Percentiles rank a stretch among this genome's conserved stretches.
Conservation (phyloP, 2,888 invertebrate species). For the Dynastes maya region DNA sequence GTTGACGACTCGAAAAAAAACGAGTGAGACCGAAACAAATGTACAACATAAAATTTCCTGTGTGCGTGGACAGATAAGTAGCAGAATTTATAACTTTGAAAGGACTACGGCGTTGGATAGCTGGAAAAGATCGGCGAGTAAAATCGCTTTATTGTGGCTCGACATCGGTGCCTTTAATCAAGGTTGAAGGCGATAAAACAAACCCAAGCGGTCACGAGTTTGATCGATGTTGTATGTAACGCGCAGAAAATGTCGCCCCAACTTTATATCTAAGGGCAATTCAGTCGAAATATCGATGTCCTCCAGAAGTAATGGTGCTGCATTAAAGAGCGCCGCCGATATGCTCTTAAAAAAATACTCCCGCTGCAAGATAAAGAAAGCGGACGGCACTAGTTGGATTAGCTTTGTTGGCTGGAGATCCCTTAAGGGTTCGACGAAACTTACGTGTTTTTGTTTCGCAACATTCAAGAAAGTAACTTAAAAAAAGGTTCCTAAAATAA, state of each 20-base stretch:
- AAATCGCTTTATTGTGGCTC: slow-evolving; percentile 23
- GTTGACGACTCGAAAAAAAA: too few relatives aligned
- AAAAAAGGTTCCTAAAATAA: too few relatives aligned
- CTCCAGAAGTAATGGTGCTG: not conserved
- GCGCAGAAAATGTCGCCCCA: not conserved
- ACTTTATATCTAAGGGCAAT: not conserved
- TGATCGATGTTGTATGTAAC: slow-evolving; percentile 24
- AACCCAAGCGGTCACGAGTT: slow-evolving; percentile 21
- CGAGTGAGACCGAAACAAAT: too few relatives aligned
- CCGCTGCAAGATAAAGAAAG: too few relatives aligned
- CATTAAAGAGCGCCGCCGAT: too few relatives aligned
- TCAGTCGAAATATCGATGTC: not conserved
- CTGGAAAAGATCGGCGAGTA: not conserved
- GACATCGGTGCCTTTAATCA: slow-evolving; percentile 39
- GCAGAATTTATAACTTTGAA: slow-evolving; percentile 2
- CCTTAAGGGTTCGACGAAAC: too few relatives aligned
- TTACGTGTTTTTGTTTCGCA: too few relatives aligned
- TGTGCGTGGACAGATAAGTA: slow-evolving; percentile 6
- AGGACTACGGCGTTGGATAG: not conserved
- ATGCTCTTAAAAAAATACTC: too few relatives aligned
- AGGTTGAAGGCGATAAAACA: slow-evolving; percentile 42
- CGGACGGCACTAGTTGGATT: too few relatives aligned
- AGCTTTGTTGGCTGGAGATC: too few relatives aligned
- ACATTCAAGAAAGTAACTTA: too few relatives aligned
- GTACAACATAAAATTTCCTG: not conserved